These are phyloP conservation scores for Lomographa bimaculata DNA, from an alignment of 2,888 invertebrate genomes.

Conservation along the genomic window DNA sequence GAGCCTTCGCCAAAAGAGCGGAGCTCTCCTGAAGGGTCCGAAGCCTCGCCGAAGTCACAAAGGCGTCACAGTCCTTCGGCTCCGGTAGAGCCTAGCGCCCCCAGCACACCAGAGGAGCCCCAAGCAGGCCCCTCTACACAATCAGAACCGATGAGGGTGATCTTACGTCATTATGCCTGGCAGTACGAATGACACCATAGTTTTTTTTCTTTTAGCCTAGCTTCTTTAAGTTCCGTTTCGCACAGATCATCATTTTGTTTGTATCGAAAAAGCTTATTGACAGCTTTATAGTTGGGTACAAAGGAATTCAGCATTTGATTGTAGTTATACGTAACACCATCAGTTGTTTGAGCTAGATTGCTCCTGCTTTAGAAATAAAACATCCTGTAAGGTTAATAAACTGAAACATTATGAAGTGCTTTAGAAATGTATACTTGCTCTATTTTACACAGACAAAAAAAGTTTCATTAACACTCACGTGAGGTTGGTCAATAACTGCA, in stretches of 20 bases:
- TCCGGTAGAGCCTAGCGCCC: constrained; percentile 43
- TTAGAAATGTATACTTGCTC: no score
- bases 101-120: constrained; percentile 54
- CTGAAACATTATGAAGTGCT: no score
- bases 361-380: constrained; percentile 20
- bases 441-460: no score
- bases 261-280: constrained; percentile 47
- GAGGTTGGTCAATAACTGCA: no score
- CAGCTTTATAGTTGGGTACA: constrained; percentile 49
- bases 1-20: constrained; percentile 52
- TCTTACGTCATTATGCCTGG: constrained; percentile 80
- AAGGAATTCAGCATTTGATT: constrained; percentile 82
- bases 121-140: constrained; percentile 63
- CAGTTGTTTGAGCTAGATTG: constrained; percentile 27
- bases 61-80: constrained; percentile 49
- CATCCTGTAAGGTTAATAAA: constrained; percentile 19
- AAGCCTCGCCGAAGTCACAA: constrained; percentile 48
- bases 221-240: constrained; percentile 64
- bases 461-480: no score
- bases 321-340: constrained; percentile 41
- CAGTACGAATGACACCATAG: constrained; percentile 81
- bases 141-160: constrained; percentile 75
- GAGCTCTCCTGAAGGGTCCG: constrained; percentile 58
- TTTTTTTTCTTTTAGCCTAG: constrained; percentile 73
- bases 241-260: constrained; percentile 58